A percentile compares a stretch with the other conserved stretches of the same genome.
Conservation (phyloP, 2,113 vertebrate species). For the Camelus dromedarius region DNA sequence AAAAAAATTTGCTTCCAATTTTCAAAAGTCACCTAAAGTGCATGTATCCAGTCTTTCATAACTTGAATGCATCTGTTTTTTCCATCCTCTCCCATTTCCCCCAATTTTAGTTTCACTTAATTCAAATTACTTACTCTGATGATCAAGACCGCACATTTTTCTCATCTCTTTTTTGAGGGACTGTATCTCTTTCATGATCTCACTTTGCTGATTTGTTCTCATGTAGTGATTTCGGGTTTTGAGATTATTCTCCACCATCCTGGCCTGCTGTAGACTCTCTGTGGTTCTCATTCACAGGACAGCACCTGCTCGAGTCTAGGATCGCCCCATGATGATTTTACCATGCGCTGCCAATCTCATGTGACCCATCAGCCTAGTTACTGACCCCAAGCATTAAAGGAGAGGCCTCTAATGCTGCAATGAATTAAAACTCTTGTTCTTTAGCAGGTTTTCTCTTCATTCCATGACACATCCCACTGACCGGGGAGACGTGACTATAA, state of each 20-base stretch:
- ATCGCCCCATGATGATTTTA: constrained; percentile 11
- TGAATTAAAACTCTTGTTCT: neutral
- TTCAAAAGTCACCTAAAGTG: neutral
- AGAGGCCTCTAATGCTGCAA: neutral
- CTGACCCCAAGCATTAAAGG: neutral
- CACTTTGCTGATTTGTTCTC: constrained; percentile 1
- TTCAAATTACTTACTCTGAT: constrained; percentile 10
- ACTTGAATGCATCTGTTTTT: neutral
- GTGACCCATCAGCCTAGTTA: neutral
- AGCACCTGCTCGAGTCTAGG: neutral
- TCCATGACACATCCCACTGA: neutral
- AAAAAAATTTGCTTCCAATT: neutral
- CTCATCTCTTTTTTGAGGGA: neutral
- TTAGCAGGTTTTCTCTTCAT: constrained; percentile 43
- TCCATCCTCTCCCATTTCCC: neutral
- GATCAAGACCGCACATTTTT: neutral
- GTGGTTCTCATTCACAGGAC: neutral
- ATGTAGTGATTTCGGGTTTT: neutral
- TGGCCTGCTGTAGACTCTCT: neutral
- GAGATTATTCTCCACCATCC: neutral
- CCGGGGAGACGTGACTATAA: neutral
- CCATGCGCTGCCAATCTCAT: neutral
- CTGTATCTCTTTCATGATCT: neutral
- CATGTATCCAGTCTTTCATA: neutral
- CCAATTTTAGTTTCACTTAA: neutral